These are phyloP conservation scores for Clarias laeviceps DNA, from an alignment of 2,797 vertebrate species.

Conservation along the genomic window DNA sequence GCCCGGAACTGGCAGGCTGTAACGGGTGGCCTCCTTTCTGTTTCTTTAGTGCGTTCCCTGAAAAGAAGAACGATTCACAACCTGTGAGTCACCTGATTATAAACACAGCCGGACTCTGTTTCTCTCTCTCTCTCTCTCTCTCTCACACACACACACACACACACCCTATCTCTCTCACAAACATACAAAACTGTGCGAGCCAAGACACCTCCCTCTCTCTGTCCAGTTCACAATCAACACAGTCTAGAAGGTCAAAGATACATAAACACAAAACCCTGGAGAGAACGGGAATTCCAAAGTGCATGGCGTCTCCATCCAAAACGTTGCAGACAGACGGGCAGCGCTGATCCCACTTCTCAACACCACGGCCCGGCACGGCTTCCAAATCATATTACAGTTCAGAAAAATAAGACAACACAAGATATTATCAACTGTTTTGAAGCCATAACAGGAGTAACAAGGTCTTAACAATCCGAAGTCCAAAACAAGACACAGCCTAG, in stretches of 20 bases:
- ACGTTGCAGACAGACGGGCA: background rate
- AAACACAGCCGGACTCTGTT: conserved; percentile 28
- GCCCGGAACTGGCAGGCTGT: background rate
- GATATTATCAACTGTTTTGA: conserved; percentile 24
- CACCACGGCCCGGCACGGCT: background rate
- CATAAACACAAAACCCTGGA: conserved; percentile 21
- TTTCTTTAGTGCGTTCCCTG: conserved; percentile 7
- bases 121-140: background rate
- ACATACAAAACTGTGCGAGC: background rate
- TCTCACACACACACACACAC: background rate
- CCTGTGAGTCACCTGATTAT: conserved; percentile 29
- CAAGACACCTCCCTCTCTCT: conserved; percentile 16
- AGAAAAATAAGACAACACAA: conserved; percentile 12
- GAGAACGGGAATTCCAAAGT: background rate
- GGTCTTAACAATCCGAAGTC: conserved; percentile 31
- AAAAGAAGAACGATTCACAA: conserved; percentile 31
- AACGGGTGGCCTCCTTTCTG: background rate
- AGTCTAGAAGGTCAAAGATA: conserved; percentile 14
- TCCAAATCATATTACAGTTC: background rate
- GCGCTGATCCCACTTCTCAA: background rate
- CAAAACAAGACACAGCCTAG: conserved; percentile 39
- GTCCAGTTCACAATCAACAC: conserved; percentile 17
- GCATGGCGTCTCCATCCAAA: conserved; percentile 1
- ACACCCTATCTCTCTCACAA: conserved; percentile 12
- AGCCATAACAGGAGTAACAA: background rate